These are phyloP conservation scores for Tachysurus vachellii DNA, from an alignment of 2,113 vertebrate genomes.

Conservation along the genomic window DNA sequence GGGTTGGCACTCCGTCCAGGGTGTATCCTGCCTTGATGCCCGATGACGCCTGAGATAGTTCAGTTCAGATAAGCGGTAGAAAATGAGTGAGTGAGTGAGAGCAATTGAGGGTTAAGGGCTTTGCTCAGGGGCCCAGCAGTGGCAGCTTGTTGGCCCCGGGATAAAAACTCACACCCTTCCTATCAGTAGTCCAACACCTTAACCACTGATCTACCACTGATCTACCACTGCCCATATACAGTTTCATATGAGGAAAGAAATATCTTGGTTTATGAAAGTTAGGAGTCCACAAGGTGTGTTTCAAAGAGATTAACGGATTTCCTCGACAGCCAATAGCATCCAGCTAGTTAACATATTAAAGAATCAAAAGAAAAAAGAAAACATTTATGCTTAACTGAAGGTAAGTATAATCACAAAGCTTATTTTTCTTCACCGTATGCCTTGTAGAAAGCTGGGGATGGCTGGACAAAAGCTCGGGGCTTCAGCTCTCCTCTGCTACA, in stretches of 20 bases:
- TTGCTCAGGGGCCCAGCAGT: too few relatives aligned
- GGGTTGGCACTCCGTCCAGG: too few relatives aligned
- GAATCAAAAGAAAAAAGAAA: not conserved
- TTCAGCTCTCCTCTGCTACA: constrained; percentile 90
- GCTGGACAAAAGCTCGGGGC: constrained; percentile 94
- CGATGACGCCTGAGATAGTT: too few relatives aligned
- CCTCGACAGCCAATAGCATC: not conserved
- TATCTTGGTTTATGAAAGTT: not conserved
- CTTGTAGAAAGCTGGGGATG: constrained; percentile 89
- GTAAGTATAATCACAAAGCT: not conserved
- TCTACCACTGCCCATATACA: too few relatives aligned
- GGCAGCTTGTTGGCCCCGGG: too few relatives aligned
- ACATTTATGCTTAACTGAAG: not conserved
- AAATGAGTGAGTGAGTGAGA: too few relatives aligned
- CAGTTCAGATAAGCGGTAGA: too few relatives aligned
- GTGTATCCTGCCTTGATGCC: too few relatives aligned
- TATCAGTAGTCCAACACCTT: too few relatives aligned
- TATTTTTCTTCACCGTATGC: not conserved
- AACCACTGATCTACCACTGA: too few relatives aligned
- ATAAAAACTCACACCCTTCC: too few relatives aligned
- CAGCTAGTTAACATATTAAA: not conserved
- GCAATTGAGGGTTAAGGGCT: too few relatives aligned
- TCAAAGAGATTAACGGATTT: not conserved
- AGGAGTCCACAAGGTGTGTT: not conserved
- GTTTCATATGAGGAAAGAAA: not conserved